phyloP scores from a whole-genome alignment of 2,113 vertebrate genomes.

The Sigmodon hispidus region DNA sequence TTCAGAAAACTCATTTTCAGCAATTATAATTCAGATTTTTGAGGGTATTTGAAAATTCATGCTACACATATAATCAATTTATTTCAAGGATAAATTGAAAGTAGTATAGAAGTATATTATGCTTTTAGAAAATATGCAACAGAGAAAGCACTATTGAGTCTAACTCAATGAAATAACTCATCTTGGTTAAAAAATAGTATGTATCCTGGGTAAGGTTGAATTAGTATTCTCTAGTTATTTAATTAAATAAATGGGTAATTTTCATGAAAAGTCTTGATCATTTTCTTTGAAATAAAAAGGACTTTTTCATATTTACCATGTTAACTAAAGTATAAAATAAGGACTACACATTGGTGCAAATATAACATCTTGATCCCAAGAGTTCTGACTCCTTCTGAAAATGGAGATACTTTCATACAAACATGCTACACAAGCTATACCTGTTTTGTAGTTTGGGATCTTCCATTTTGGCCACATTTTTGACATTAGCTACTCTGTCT shows the following conservation, averaged over 20 bases:
- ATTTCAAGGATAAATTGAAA: no score
- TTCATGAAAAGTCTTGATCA: not conserved
- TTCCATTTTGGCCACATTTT: not conserved
- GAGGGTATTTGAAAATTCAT: not conserved
- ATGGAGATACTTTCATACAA: not conserved
- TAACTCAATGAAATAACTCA: not conserved
- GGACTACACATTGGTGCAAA: not conserved
- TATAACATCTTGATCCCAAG: not conserved
- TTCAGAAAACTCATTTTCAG: not conserved
- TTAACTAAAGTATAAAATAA: not conserved
- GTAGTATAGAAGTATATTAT: not conserved
- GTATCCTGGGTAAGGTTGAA: no score
- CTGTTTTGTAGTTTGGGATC: not conserved
- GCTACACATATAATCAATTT: not conserved
- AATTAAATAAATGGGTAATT: not conserved
- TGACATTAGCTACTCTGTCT: not conserved
- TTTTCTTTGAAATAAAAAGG: not conserved
- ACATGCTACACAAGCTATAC: not conserved
- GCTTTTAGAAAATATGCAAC: not conserved
- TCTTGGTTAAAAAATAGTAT: not conserved
- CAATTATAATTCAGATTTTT: not conserved
- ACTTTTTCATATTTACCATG: accelerated
- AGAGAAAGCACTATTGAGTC: not conserved
- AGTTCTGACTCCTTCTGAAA: not conserved
- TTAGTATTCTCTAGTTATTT: not conserved